Conservation (phyloP, 2,888 invertebrate species). For the Nymphalis urticae region DNA sequence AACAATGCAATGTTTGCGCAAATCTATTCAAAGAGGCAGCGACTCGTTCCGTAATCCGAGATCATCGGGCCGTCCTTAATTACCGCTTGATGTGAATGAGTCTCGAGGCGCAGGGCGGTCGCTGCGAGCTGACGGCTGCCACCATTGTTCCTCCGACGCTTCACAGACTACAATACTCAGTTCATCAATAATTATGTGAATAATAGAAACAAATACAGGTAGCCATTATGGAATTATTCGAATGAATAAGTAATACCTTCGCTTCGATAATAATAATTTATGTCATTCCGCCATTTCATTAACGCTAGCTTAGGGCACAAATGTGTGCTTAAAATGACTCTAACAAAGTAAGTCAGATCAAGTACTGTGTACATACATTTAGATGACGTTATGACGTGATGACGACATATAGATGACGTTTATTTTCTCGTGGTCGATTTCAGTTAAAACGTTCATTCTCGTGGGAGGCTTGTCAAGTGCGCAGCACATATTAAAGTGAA, state of each 20-base stretch:
- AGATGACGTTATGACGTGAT: no score
- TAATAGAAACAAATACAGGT: slow-evolving; percentile 8
- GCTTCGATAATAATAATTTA: neutral
- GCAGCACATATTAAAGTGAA: no score
- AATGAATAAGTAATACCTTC: neutral
- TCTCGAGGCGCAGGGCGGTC: neutral
- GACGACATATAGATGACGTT: no score
- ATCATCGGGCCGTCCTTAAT: slow-evolving; percentile 22
- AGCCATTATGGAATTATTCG: neutral
- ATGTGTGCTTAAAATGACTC: no score
- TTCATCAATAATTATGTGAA: neutral
- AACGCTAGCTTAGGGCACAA: no score
- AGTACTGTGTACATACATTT: no score
- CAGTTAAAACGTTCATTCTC: no score
- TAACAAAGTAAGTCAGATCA: no score
- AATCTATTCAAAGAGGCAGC: slow-evolving; percentile 15
- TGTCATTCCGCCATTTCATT: neutral
- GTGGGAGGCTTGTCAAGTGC: no score
- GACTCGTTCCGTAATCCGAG: slow-evolving; percentile 12
- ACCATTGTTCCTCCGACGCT: slow-evolving; percentile 7
- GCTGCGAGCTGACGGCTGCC: slow-evolving; percentile 4
- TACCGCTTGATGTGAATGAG: slow-evolving; percentile 15
- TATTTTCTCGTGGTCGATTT: no score
- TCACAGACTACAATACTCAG: slow-evolving; percentile 1
- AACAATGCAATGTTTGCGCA: slow-evolving; percentile 20